A percentile compares a stretch with the other conserved stretches of the same genome.
Conservation (phyloP, 2,888 invertebrate genomes). For the Brachyptera putata region DNA sequence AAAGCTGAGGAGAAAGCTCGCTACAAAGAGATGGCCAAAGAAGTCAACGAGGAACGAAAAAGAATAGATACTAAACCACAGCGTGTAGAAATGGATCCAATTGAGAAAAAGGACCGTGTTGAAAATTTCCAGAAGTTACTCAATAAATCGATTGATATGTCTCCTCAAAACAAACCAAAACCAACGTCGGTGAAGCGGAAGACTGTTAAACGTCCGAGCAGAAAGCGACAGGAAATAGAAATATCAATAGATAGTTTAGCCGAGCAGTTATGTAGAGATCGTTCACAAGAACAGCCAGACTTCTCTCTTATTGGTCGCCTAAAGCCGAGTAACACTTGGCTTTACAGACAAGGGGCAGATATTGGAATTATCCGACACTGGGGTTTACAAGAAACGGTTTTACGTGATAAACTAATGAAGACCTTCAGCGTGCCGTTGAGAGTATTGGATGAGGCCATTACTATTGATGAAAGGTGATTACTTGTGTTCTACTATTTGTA, state of each 20-base stretch:
- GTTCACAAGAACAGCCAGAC: background rate
- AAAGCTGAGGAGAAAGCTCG: conserved; percentile 43
- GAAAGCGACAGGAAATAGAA: background rate
- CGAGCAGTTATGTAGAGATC: background rate
- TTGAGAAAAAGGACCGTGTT: background rate
- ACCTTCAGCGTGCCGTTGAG: conserved; percentile 22
- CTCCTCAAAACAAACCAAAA: background rate
- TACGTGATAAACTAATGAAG: conserved; percentile 29
- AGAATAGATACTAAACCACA: background rate
- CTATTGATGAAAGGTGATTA: conserved; percentile 19
- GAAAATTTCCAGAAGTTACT: conserved; percentile 11
- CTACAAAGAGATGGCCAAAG: conserved; percentile 40
- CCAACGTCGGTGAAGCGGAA: background rate
- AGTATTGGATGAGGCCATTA: conserved; percentile 18
- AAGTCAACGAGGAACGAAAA: conserved; percentile 28
- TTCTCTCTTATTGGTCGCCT: conserved; percentile 27
- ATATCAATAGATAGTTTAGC: background rate
- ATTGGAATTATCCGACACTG: conserved; percentile 32
- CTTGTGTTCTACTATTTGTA: background rate
- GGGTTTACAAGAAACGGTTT: conserved; percentile 31
- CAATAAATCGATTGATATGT: background rate
- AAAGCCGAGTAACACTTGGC: conserved; percentile 31
- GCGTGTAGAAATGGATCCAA: background rate
- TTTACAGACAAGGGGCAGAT: conserved; percentile 26
- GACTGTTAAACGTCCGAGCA: too few species aligned